Conservation (phyloP, 2,113 vertebrate genomes). For the Mormyrus lacerda region DNA sequence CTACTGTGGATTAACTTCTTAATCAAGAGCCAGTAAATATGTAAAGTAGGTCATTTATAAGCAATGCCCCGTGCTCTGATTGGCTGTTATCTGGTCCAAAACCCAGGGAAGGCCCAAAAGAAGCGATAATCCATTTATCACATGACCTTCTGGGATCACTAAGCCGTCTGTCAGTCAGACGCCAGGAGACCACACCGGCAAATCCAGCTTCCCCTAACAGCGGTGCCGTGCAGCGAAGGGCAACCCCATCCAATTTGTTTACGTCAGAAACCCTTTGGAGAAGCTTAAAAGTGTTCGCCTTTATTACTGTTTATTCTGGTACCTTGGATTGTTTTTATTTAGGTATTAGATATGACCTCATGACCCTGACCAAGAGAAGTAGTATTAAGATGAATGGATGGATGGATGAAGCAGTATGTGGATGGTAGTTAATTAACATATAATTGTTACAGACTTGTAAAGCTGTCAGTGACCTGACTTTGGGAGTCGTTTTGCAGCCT, state of each 20-base stretch:
- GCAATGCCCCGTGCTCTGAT: conserved; percentile 46
- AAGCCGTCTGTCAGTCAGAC: conserved; percentile 5
- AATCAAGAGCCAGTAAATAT: conserved; percentile 55
- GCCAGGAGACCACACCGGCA: not conserved
- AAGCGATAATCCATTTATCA: conserved; percentile 30
- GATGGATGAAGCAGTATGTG: not conserved
- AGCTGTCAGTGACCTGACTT: not conserved
- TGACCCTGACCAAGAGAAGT: not conserved
- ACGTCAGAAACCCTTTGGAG: not conserved
- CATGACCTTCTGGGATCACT: conserved; percentile 8
- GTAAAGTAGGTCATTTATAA: conserved; percentile 53
- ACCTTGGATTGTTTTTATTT: not conserved
- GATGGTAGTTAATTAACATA: not conserved
- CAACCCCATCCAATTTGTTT: not conserved
- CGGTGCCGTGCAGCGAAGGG: not conserved
- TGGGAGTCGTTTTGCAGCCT: not conserved
- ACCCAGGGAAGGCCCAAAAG: conserved; percentile 22
- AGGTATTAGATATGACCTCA: not conserved
- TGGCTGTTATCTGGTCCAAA: conserved; percentile 47
- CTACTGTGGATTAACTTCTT: conserved; percentile 57
- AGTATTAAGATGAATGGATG: not conserved
- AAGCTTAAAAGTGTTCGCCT: not conserved
- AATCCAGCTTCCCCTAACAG: not conserved
- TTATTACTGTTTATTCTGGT: not conserved
- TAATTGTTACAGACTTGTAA: not conserved